These are phyloP conservation scores for Pseudotriccus pelzelni DNA, from an alignment of 2,797 vertebrate genomes.

Conservation along the genomic window DNA sequence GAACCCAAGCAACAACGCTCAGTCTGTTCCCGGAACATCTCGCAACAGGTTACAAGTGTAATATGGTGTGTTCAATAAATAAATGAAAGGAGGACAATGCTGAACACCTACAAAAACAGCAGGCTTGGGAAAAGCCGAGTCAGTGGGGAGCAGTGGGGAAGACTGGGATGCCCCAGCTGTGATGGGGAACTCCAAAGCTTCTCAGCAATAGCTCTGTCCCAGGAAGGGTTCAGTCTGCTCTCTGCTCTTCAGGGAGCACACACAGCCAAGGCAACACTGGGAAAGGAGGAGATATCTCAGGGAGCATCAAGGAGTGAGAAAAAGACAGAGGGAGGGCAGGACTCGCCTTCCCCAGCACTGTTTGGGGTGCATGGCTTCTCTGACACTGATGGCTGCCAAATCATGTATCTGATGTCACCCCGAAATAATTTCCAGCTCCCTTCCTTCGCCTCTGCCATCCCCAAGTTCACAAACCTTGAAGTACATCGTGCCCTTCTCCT, in stretches of 20 bases:
- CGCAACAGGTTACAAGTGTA: neutral
- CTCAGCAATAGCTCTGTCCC: neutral
- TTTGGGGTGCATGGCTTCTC: neutral
- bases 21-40: neutral
- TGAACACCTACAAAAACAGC: neutral
- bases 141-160: neutral
- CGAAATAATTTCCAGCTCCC: neutral
- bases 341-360: rapidly evolving
- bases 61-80: neutral
- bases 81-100: neutral
- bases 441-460: neutral
- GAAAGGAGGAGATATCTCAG: neutral
- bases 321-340: neutral
- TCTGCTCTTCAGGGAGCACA: neutral
- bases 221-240: neutral
- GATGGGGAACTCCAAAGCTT: neutral
- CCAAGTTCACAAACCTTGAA: slow-evolving; percentile 85
- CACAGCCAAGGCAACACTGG: neutral
- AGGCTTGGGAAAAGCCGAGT: neutral
- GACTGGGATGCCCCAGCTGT: neutral
- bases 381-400: rapidly evolving
- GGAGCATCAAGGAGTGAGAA: neutral
- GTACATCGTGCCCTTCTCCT: slow-evolving; percentile 93
- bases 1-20: neutral
- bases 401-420: neutral